Evolutionary conservation across 2,797 vertebrate genomes (phyloP), one percentile per base, ranked within the genome.

Genomic region (Sebastes dallii): DNA sequence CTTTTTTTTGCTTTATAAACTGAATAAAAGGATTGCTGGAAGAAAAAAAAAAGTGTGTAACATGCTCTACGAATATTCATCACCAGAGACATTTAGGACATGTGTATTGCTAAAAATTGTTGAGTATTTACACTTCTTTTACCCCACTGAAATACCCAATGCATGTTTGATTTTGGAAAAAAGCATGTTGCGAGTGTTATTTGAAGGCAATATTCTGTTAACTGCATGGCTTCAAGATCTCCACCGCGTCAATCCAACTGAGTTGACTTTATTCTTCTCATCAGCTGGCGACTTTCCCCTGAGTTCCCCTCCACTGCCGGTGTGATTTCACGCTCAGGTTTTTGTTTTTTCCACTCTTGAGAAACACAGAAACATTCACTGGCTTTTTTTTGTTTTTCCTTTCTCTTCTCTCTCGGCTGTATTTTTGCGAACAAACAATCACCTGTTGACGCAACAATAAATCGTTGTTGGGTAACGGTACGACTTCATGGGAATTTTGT

Each of bases 371-470:
- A 77, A 76, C 74, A 73, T 84, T 87, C 61, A 73, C 84, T 75
- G 83, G 84, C 83, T 86, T 83, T 82, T 74, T 46, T 66, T 30
- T 50, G 68, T 65, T 22, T 61, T 16, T 66, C 50, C 54, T 52
- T 30, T 30, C 27, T 46, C 62, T 3, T 6, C 62, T 72, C 66
- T 72, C 67, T 82, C 86, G 84, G 91, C 93, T 95, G 92, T 94
- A 94, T 91, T 90, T 91, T 91, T 93, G 94, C 94, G 93, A 91
- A 89, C 78, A 93, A 95, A 94, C 94, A 95, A 94, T 95, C 95
- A 94, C 91, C 86, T 90, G 86, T 93, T 83, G 89, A 92, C 85
- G 29, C 89, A 77, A 93, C 91, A 89, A 89, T 91, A 92, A 92
- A 88, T 59, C n/a, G 54, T 90, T 94, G 89, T 90, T 90, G 90